Conservation (phyloP, 2,113 vertebrate genomes). For the Nasalis larvatus region DNA sequence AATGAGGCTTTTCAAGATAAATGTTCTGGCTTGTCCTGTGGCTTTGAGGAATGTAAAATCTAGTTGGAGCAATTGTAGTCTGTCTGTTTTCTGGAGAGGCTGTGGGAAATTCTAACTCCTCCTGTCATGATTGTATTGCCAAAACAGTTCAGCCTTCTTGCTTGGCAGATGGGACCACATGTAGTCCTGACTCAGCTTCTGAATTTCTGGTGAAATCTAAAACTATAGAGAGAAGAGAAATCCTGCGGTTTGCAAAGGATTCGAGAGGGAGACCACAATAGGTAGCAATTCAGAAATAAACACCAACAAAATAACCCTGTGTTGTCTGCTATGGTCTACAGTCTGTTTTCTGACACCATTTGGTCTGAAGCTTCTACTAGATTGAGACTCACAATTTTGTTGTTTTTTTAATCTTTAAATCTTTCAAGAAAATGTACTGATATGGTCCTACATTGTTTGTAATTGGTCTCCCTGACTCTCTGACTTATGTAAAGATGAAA, state of each 20-base stretch:
- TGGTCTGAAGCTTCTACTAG: background rate
- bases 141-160: constrained; percentile 31
- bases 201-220: constrained; percentile 52
- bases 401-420: background rate
- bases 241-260: background rate
- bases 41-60: constrained; percentile 40
- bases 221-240: constrained; percentile 20
- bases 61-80: background rate
- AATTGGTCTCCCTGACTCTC: background rate
- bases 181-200: constrained; percentile 17
- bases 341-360: background rate
- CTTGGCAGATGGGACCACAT: background rate
- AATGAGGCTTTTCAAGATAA: constrained; percentile 46
- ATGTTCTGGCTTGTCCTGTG: constrained; percentile 20
- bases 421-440: constrained; percentile 16
- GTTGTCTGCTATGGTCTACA: background rate
- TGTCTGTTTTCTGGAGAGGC: background rate
- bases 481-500: background rate
- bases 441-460: background rate
- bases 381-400: background rate
- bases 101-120: constrained; percentile 12
- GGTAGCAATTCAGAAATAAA: background rate
- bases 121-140: background rate
- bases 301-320: background rate
- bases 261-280: background rate